A percentile compares a stretch with the other conserved stretches of the same genome.
Conservation (phyloP, 2,888 invertebrate species). For the Thymelicus acteon region DNA sequence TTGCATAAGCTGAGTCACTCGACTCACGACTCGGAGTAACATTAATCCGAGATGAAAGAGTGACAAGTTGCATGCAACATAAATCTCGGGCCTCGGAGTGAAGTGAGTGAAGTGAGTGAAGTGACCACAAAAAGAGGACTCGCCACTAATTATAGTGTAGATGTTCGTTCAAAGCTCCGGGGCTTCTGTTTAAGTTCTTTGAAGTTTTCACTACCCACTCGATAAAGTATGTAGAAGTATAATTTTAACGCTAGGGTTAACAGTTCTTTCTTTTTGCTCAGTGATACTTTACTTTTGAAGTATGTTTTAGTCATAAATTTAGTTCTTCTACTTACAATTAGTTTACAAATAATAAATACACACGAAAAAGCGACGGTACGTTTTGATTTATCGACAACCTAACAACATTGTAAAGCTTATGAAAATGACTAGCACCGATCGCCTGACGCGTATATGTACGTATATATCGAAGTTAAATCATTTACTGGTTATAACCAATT, state of each 20-base stretch:
- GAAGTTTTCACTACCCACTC: not conserved
- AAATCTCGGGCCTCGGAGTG: conserved; percentile 21
- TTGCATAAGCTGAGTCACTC: conserved; percentile 20
- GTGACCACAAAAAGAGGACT: conserved; percentile 26
- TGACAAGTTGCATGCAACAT: conserved; percentile 30
- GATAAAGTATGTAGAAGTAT: not conserved
- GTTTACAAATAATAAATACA: no score
- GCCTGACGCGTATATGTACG: no score
- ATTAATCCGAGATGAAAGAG: conserved; percentile 20
- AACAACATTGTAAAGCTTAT: no score
- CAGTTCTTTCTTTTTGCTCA: no score
- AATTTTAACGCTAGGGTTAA: not conserved
- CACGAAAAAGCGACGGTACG: no score
- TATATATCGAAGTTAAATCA: no score
- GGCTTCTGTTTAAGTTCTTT: not conserved
- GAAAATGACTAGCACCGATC: no score
- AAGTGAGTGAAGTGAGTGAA: not conserved
- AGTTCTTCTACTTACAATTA: no score
- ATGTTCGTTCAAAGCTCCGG: conserved; percentile 1
- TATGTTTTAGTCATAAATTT: no score
- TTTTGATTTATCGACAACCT: no score
- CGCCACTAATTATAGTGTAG: conserved; percentile 22
- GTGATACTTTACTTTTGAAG: no score
- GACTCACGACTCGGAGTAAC: not conserved
- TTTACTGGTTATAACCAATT: no score